Evolutionary conservation across 2,888 invertebrate genomes (phyloP).

Genomic region (Athetis lepigone): DNA sequence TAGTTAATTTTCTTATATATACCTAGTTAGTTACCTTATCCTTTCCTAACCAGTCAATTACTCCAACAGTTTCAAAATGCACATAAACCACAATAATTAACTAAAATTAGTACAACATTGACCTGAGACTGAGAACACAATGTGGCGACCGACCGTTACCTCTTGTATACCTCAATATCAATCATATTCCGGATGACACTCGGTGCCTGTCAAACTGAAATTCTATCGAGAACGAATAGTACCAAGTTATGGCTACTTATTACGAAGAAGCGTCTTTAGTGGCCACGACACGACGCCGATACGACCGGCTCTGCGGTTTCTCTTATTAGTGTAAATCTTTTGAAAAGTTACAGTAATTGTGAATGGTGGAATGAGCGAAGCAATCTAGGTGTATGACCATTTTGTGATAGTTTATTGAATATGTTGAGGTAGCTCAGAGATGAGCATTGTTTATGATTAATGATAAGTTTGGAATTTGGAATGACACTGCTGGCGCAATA

Average conservation of each 20-base stretch:
- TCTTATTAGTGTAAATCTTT: constrained; percentile 63
- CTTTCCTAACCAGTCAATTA: constrained; percentile 40
- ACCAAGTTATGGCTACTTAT: constrained; percentile 77
- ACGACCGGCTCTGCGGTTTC: constrained; percentile 56
- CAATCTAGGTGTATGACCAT: constrained; percentile 15
- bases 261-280: constrained; percentile 61
- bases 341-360: constrained; percentile 44
- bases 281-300: constrained; percentile 59
- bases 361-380: constrained; percentile 20
- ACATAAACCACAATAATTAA: constrained; percentile 30
- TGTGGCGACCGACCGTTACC: constrained; percentile 69
- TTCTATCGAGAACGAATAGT: constrained; percentile 76
- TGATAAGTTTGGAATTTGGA: no score
- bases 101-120: constrained; percentile 41
- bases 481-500: no score
- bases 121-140: constrained; percentile 74
- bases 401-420: constrained; percentile 33
- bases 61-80: constrained; percentile 26
- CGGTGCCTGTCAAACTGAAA: constrained; percentile 77
- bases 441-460: constrained; percentile 8
- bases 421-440: constrained; percentile 3
- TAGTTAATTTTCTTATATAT: no score
- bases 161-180: constrained; percentile 80
- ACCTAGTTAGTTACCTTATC: constrained; percentile 4
- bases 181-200: constrained; percentile 72